Conservation (phyloP, 2,888 invertebrate species). For the Athalia circularis region DNA sequence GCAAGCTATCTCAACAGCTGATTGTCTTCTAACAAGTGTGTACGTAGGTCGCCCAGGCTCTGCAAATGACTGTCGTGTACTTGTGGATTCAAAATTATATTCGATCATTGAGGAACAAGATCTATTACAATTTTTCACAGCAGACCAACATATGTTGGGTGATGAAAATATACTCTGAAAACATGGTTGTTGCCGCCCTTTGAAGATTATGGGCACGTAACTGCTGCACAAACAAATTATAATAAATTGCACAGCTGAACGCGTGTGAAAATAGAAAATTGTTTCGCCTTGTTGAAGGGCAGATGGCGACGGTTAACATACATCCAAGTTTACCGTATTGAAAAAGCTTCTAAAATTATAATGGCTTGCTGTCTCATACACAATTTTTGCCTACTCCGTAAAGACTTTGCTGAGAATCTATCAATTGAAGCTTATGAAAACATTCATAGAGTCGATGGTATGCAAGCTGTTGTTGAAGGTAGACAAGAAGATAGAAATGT, state of each 20-base stretch:
- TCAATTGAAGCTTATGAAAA: not conserved
- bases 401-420: slow-evolving; percentile 15
- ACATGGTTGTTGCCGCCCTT: slow-evolving; percentile 38
- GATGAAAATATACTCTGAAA: slow-evolving; percentile 35
- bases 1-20: slow-evolving; percentile 42
- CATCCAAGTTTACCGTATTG: slow-evolving; percentile 33
- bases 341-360: slow-evolving; percentile 33
- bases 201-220: slow-evolving; percentile 29
- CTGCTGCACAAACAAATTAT: slow-evolving; percentile 12
- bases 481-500: not conserved
- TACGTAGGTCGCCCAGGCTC: slow-evolving; percentile 36
- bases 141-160: slow-evolving; percentile 40
- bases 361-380: slow-evolving; percentile 40
- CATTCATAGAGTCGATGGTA: not conserved
- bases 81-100: not conserved
- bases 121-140: slow-evolving; percentile 4
- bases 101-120: slow-evolving; percentile 19
- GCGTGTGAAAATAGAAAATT: slow-evolving; percentile 40
- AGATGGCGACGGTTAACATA: slow-evolving; percentile 34
- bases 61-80: slow-evolving; percentile 39
- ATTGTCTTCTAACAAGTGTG: slow-evolving; percentile 35
- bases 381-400: slow-evolving; percentile 37
- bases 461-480: not conserved
- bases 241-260: slow-evolving; percentile 36
- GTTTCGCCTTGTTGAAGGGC: slow-evolving; percentile 36